Evolutionary conservation across 2,797 vertebrate species (phyloP).

Genomic region (Myotis planiceps): DNA sequence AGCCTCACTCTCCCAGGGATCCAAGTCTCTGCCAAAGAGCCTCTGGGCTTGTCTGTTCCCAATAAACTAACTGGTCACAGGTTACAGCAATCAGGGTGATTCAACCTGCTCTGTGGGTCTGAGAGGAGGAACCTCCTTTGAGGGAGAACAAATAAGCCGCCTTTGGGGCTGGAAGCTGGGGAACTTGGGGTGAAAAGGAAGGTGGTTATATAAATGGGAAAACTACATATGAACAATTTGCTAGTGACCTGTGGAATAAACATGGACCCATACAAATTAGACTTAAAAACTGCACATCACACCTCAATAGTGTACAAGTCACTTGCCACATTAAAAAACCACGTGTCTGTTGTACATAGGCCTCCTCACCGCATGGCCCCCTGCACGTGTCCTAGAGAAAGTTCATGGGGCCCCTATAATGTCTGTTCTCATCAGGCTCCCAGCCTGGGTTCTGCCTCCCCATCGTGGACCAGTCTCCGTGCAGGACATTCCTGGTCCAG

Average conservation of each 20-base stretch:
- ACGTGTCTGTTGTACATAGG: neutral
- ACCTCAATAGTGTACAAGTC: neutral
- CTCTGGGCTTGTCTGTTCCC: neutral
- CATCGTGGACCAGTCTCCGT: neutral
- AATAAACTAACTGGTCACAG: conserved; percentile 54
- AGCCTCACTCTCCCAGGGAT: neutral
- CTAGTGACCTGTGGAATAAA: neutral
- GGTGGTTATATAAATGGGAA: neutral
- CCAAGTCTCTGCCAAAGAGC: neutral
- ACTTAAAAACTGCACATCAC: neutral
- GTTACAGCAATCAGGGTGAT: neutral
- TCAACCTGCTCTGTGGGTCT: neutral
- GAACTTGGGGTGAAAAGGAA: neutral
- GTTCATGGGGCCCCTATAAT: neutral
- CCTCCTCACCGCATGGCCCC: neutral
- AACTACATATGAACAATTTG: neutral
- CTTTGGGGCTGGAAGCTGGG: neutral
- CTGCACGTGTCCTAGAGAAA: neutral
- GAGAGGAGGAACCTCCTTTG: neutral
- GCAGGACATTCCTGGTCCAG: too few species aligned
- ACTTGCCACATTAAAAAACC: neutral
- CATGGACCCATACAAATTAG: neutral
- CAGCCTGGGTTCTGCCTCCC: neutral
- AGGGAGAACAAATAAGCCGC: neutral
- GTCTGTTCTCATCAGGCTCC: neutral